phyloP scores from a whole-genome alignment of 2,888 invertebrate species.

The Anagyrus pseudococci region DNA sequence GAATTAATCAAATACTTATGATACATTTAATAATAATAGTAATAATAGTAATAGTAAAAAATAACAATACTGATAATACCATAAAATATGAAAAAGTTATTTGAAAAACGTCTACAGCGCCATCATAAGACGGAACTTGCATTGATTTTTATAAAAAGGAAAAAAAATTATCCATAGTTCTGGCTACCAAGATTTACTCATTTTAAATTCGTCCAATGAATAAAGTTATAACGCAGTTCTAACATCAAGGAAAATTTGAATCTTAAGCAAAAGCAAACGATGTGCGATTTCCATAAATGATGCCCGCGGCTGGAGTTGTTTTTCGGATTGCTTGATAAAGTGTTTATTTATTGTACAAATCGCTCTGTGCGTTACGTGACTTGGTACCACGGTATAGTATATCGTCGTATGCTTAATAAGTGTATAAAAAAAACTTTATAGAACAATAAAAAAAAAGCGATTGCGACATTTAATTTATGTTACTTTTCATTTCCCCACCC shows the following conservation, averaged over 20 bases:
- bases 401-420: slow-evolving; percentile 51
- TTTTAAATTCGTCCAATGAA: not conserved
- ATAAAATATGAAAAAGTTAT: too few species aligned
- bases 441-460: slow-evolving; percentile 45
- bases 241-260: not conserved
- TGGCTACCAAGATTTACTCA: not conserved
- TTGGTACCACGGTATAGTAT: slow-evolving; percentile 44
- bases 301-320: slow-evolving; percentile 44
- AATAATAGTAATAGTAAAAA: too few species aligned
- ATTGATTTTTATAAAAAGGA: too few species aligned
- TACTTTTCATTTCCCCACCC: not conserved
- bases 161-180: too few species aligned
- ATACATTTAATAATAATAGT: too few species aligned
- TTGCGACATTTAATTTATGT: slow-evolving; percentile 41
- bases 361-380: slow-evolving; percentile 42
- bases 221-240: too few species aligned
- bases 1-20: too few species aligned
- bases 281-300: not conserved
- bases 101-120: too few species aligned
- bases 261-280: slow-evolving; percentile 9
- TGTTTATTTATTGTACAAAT: slow-evolving; percentile 55
- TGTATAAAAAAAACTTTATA: slow-evolving; percentile 48
- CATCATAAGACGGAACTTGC: too few species aligned
- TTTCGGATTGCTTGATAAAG: slow-evolving; percentile 49
- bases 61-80: too few species aligned